A percentile compares a stretch with the other conserved stretches of the same genome.
Conservation (phyloP, 2,888 invertebrate species). For the Macropis europaea region DNA sequence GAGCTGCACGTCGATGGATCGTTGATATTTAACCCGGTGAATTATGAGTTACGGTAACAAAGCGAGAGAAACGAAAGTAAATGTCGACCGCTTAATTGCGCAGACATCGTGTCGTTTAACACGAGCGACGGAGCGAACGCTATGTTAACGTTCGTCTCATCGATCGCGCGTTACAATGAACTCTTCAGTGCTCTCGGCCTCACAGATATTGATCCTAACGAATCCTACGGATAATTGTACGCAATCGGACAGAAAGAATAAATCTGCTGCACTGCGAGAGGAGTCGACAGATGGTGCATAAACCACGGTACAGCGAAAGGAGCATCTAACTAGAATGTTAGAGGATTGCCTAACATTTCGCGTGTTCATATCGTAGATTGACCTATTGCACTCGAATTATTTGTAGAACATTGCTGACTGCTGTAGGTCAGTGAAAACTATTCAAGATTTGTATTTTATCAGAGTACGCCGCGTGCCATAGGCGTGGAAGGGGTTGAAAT, state of each 20-base stretch:
- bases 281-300: not conserved
- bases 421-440: no score
- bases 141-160: slow-evolving; percentile 50
- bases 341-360: not conserved
- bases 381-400: no score
- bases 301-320: not conserved
- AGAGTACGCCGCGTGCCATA: no score
- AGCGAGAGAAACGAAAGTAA: slow-evolving; percentile 9
- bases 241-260: not conserved
- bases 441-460: no score
- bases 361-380: no score
- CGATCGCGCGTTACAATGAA: slow-evolving; percentile 50
- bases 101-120: slow-evolving; percentile 9
- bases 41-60: slow-evolving; percentile 6
- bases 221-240: slow-evolving; percentile 31
- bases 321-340: not conserved
- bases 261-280: not conserved
- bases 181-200: slow-evolving; percentile 12
- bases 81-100: slow-evolving; percentile 24
- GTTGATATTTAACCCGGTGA: not conserved
- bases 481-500: no score
- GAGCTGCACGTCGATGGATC: no score
- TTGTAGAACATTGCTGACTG: no score
- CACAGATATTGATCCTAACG: slow-evolving; percentile 37
- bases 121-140: not conserved